phyloP scores from a whole-genome alignment of 2,113 vertebrate species.

The Setophaga coronata region DNA sequence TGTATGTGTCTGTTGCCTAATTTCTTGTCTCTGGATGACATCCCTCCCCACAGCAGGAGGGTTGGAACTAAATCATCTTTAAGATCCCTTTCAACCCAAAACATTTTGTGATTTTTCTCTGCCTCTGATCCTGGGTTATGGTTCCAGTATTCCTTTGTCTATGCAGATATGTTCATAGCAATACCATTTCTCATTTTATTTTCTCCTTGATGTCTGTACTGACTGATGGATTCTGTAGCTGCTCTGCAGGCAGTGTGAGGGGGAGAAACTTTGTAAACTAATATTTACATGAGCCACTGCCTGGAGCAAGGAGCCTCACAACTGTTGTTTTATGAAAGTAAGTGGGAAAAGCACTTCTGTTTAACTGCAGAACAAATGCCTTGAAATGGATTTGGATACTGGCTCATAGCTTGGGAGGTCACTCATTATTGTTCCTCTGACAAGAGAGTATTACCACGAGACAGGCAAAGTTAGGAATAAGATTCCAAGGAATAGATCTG shows the following conservation, averaged over 20 bases:
- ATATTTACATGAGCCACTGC: neutral
- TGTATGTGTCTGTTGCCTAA: neutral
- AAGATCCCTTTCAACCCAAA: neutral
- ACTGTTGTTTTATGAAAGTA: neutral
- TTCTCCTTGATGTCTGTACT: neutral
- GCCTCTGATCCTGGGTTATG: neutral
- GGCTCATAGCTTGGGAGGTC: neutral
- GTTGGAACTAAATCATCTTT: neutral
- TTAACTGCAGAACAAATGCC: neutral
- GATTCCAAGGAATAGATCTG: neutral
- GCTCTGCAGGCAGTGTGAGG: neutral
- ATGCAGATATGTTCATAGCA: neutral
- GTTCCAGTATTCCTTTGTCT: neutral
- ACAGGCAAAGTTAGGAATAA: neutral
- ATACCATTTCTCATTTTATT: neutral
- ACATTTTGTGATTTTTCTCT: neutral
- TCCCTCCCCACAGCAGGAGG: neutral
- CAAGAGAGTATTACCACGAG: neutral
- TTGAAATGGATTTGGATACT: neutral
- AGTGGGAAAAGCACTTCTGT: neutral
- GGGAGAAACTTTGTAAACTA: neutral
- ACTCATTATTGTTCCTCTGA: neutral
- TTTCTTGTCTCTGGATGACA: neutral
- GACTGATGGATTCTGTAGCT: neutral
- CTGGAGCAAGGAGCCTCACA: neutral